phyloP scores from a whole-genome alignment of 1,140 invertebrate genomes.

The Anadara kagoshimensis region DNA sequence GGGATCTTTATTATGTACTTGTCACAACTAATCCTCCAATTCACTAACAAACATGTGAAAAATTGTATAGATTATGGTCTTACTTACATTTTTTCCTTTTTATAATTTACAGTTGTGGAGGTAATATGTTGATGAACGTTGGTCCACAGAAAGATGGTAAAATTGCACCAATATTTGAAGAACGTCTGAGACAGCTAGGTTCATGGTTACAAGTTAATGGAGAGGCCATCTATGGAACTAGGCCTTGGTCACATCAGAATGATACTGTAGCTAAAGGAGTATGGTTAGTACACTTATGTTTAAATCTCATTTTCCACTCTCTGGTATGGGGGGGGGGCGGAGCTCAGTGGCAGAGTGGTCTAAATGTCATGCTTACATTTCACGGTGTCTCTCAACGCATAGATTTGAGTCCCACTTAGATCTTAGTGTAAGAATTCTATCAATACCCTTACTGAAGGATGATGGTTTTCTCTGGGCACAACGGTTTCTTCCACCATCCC shows the following conservation, averaged over 20 bases:
- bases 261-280: conserved; percentile 83
- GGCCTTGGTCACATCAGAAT: conserved; percentile 84
- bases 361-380: not conserved
- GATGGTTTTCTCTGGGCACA: not conserved
- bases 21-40: too few species aligned
- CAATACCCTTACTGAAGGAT: not conserved
- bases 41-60: too few species aligned
- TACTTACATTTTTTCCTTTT: too few species aligned
- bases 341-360: not conserved
- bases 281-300: conserved; percentile 55
- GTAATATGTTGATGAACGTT: conserved; percentile 91
- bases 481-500: too few species aligned
- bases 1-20: too few species aligned
- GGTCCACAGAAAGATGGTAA: conserved; percentile 92
- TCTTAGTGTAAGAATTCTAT: not conserved
- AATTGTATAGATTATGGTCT: too few species aligned
- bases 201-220: conserved; percentile 88
- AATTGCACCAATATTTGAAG: conserved; percentile 91
- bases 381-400: not conserved
- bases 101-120: conserved; percentile 79
- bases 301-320: not conserved
- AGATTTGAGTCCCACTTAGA: too few species aligned
- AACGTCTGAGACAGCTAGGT: conserved; percentile 82
- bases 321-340: not conserved
- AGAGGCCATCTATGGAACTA: conserved; percentile 89